Evolutionary conservation across 2,888 invertebrate genomes (phyloP), one percentile per base, ranked within the genome.

Genomic region (Halictus ligatus): DNA sequence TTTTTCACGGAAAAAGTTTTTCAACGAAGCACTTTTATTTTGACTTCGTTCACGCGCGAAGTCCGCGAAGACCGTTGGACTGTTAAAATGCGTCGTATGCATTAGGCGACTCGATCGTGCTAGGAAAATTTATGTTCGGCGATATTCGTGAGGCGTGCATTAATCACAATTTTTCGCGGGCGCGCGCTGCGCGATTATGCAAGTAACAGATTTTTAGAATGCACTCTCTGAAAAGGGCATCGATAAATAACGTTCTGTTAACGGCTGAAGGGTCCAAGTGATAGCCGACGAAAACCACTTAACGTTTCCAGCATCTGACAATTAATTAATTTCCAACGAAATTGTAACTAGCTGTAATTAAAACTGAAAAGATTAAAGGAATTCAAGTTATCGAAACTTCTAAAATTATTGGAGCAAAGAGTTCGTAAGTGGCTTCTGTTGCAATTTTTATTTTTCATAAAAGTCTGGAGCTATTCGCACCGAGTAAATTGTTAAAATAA

Each of bases 141-240:
- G 58, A 78, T 78, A 78, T 6, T 35, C 50, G 18, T n/a, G 40
- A 7, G 7, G n/a, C 12, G 69, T 10, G 13, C 40, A n/a, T 69
- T 50, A 69, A 69, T 78, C 77, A 54, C 40, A 7, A 25, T 69
- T 50, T 78, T 78, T 54, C 35, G 29, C 25, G 48, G 25, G 40
- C 25, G n/a, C 25, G n/a, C 50, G 13, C 50, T 18, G 21, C 6
- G n/a, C 25, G 77, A 48, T 77, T 48, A 67, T n/a, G 35, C 46
- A 77, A 77, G 18, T 21, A 35, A 8, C n/a, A 4, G 7, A 60
- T 76, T 35, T 64, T 29, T 21, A 64, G 21, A 48, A 29, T 25
- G 10, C 29, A 29, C 0, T 35, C 25, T 15, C 35, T 67, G 29
- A 67, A 67, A 67, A 67, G 67, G 67, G 67, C 67, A 67, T 67